Evolutionary conservation across 2,888 invertebrate species (phyloP), one percentile per base, ranked within the genome.

Genomic region (Zhuqinia jingwanae): DNA sequence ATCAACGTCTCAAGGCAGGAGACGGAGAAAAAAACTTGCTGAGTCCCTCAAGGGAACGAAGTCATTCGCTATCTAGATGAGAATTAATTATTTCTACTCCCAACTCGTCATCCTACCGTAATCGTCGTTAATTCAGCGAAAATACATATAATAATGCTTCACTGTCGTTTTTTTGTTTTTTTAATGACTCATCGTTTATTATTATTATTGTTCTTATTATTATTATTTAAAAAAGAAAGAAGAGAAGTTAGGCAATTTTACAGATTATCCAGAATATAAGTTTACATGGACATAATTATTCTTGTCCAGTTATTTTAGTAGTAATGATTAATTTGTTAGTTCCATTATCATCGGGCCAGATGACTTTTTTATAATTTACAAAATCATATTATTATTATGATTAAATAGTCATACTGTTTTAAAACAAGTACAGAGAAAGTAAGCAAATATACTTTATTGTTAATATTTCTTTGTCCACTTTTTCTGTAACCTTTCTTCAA

Each of bases 31-130:
- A 92, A 93, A 85, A 87, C 68, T 81, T 80, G 60, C 87, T 91
- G 76, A 92, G 93, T 92, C 93, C 93, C 91, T 93, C 94, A 91
- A 94, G 95, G 90, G 95, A 95, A 92, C 94, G 95, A 91, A 95
- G 95, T 91, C 94, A 95, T 92, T 95, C 95, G 92, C 94, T 95
- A 91, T 95, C 95, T 92, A 94, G 95, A 94, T 95, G 95, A 95
- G 73, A 88, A 36, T 88, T 75, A 79, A 25, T 58, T 76, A 20
- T 15, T 73, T 56, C 68, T 53, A 17, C 42, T 45, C 60, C 75
- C 22, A 22, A 53, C 15, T 73, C 75, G 25, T 63, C 47, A 20
- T 78, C 76, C 76, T 60, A 76, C 27, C 63, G 45, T 45, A 20
- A 73, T 36, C 70, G 81, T 50, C 36, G 75, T 75, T 75, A 75